These are phyloP conservation scores for Aphrocallistes beatrix DNA, from an alignment of 37 sponge, comb jelly and placozoan species.

Conservation along the genomic window DNA sequence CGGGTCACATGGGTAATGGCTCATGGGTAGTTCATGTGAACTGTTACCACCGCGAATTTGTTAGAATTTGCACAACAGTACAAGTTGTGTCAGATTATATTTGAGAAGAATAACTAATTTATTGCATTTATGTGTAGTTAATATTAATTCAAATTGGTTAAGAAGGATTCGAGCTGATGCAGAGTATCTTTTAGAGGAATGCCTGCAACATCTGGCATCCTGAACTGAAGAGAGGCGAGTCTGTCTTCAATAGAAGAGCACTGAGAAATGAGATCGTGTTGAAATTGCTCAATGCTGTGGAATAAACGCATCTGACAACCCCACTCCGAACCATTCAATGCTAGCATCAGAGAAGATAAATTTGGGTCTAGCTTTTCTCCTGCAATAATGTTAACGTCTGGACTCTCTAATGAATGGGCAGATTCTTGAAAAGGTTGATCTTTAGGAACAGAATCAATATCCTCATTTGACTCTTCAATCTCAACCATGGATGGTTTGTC, in stretches of 20 bases:
- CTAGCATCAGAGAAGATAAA: neutral
- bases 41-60: too few relatives aligned
- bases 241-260: slow-evolving; percentile 2
- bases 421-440: too few relatives aligned
- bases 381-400: neutral
- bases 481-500: too few relatives aligned
- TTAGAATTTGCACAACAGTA: too few relatives aligned
- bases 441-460: too few relatives aligned
- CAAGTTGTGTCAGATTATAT: too few relatives aligned
- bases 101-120: too few relatives aligned
- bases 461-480: too few relatives aligned
- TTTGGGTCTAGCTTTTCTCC: neutral
- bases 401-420: neutral
- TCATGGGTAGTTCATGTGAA: too few relatives aligned
- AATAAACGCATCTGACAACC: neutral
- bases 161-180: neutral
- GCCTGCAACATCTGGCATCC: neutral
- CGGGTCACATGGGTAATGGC: too few relatives aligned
- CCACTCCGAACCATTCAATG: neutral
- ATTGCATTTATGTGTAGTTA: too few relatives aligned
- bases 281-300: neutral
- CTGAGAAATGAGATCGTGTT: neutral
- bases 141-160: too few relatives aligned
- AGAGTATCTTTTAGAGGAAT: neutral
- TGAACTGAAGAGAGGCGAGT: neutral